Percentiles rank a stretch among this genome's conserved stretches.
Evolutionary conservation across 1,140 invertebrate genomes (phyloP).

Genomic region (Geopemphigus sp.): DNA sequence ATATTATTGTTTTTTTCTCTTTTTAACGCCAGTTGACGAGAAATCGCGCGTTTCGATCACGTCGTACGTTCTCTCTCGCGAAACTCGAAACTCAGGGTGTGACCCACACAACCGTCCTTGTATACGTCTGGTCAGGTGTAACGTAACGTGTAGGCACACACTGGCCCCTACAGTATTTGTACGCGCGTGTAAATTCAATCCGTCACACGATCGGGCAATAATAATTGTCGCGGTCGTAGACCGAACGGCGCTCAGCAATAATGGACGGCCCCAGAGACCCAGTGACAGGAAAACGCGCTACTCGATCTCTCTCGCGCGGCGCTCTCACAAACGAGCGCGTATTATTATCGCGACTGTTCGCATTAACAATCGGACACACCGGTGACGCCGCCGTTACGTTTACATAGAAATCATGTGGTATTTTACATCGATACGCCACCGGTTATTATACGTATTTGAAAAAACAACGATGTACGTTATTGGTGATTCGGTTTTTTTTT

Average conservation of each 20-base stretch:
- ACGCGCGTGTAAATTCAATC: neutral
- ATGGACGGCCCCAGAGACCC: neutral
- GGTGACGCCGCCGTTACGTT: too few species aligned
- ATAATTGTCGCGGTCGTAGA: constrained; percentile 29
- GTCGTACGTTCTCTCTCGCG: too few species aligned
- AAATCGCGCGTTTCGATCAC: too few species aligned
- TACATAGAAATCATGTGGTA: too few species aligned
- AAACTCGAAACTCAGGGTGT: too few species aligned
- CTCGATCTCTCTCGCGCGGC: too few species aligned
- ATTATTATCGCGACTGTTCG: neutral
- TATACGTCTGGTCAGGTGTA: too few species aligned
- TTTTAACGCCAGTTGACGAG: too few species aligned
- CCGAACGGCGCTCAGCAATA: constrained; percentile 13
- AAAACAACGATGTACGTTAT: neutral
- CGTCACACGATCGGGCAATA: neutral
- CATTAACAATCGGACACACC: neutral
- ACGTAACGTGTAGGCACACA: too few species aligned
- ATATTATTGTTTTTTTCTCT: too few species aligned
- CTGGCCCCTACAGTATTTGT: neutral
- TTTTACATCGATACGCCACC: too few species aligned
- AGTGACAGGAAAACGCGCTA: constrained; percentile 4
- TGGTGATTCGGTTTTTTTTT: neutral
- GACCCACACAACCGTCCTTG: too few species aligned
- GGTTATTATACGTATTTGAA: neutral
- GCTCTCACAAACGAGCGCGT: neutral